Conservation (phyloP, 2,888 invertebrate genomes). For the Tethea ocularis region DNA sequence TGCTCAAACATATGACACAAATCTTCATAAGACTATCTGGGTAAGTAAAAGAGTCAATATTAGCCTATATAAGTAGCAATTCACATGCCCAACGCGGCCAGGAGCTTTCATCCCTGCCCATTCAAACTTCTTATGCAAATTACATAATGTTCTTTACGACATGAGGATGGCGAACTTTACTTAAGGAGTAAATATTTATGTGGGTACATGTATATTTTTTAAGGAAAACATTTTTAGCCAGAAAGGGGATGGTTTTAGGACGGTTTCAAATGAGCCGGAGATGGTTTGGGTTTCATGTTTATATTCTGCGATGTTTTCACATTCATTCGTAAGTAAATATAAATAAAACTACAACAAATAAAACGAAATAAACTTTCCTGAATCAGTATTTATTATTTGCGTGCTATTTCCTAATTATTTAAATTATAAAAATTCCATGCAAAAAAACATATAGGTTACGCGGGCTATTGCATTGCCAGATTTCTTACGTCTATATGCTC, state of each 20-base stretch:
- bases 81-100: constrained; percentile 77
- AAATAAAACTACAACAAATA: too few species aligned
- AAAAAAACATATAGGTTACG: too few species aligned
- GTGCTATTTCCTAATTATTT: too few species aligned
- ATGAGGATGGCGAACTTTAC: constrained; percentile 77
- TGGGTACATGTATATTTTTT: constrained; percentile 49
- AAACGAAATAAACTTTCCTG: too few species aligned
- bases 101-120: constrained; percentile 76
- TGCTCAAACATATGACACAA: not conserved
- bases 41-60: constrained; percentile 68
- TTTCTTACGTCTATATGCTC: too few species aligned
- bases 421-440: too few species aligned
- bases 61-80: constrained; percentile 73
- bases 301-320: not conserved
- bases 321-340: not conserved
- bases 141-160: constrained; percentile 79
- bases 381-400: too few species aligned
- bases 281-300: not conserved
- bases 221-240: constrained; percentile 30
- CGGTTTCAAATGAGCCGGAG: constrained; percentile 1
- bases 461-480: too few species aligned
- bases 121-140: constrained; percentile 82
- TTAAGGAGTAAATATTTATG: constrained; percentile 76
- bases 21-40: not conserved
- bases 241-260: constrained; percentile 12